Conservation (phyloP, 2,888 invertebrate species). For the Dasysyrphus albostriatus region DNA sequence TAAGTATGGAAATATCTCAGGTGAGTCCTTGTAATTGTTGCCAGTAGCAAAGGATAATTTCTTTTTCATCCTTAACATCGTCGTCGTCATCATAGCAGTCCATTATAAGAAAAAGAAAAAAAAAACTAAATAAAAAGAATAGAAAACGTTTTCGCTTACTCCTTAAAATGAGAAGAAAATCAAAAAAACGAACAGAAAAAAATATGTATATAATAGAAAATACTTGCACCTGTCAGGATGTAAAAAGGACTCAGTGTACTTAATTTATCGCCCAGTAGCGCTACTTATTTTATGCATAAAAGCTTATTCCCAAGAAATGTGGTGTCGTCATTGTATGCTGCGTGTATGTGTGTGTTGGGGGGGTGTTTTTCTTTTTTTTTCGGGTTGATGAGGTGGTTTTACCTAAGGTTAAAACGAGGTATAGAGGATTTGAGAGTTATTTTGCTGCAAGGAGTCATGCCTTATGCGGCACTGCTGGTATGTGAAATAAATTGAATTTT, state of each 20-base stretch:
- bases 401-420: slow-evolving; percentile 1
- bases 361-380: slow-evolving; percentile 7
- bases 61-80: slow-evolving; percentile 6
- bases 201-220: slow-evolving; percentile 61
- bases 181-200: slow-evolving; percentile 40
- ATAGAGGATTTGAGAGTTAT: slow-evolving; percentile 41
- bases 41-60: slow-evolving; percentile 41
- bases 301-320: slow-evolving; percentile 41
- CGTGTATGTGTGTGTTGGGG: neutral
- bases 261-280: slow-evolving; percentile 64
- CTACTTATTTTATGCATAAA: slow-evolving; percentile 60
- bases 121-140: no score
- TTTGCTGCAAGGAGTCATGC: slow-evolving; percentile 54
- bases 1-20: slow-evolving; percentile 46
- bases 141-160: slow-evolving; percentile 32
- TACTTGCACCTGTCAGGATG: slow-evolving; percentile 71
- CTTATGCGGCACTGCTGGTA: slow-evolving; percentile 4
- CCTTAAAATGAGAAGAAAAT: neutral
- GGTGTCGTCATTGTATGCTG: neutral
- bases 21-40: slow-evolving; percentile 39
- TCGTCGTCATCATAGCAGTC: slow-evolving; percentile 41
- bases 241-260: slow-evolving; percentile 50
- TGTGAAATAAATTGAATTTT: slow-evolving; percentile 60
- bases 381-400: neutral
- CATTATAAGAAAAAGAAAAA: slow-evolving; percentile 46